These are phyloP conservation scores for Galemys pyrenaicus DNA, from an alignment of 2,113 vertebrate species.

Conservation along the genomic window DNA sequence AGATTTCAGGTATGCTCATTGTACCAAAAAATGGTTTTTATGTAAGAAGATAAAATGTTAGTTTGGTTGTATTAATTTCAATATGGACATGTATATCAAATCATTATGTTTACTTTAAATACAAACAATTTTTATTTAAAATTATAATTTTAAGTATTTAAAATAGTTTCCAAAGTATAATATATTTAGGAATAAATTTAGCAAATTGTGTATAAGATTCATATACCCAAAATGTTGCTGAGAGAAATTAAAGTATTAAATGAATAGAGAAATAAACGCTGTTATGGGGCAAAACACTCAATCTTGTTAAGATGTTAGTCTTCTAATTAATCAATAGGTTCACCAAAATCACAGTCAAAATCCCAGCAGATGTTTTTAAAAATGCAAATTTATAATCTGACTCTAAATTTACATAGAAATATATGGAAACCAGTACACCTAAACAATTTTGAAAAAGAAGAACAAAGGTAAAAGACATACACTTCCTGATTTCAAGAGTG, in stretches of 20 bases:
- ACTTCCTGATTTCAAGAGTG: not conserved
- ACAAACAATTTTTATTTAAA: no score
- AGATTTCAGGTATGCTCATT: no score
- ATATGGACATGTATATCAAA: no score
- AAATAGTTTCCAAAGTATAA: not conserved
- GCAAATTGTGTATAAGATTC: not conserved
- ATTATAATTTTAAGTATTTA: not conserved
- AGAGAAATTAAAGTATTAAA: not conserved
- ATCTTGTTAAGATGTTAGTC: not conserved
- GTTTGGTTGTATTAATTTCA: no score
- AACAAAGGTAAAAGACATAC: not conserved
- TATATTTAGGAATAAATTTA: not conserved
- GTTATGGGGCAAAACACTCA: not conserved
- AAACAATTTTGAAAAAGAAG: not conserved
- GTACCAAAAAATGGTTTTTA: no score
- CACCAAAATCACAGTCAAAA: not conserved
- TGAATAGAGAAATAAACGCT: not conserved
- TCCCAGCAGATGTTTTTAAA: not conserved
- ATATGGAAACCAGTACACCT: not conserved
- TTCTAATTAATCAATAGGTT: not conserved
- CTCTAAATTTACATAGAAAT: not conserved
- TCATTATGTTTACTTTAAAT: no score
- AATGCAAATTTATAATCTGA: not conserved
- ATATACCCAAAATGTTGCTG: not conserved
- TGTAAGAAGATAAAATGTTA: no score